These are phyloP conservation scores for Vulpes vulpes DNA, from an alignment of 2,113 vertebrate genomes.

Conservation along the genomic window DNA sequence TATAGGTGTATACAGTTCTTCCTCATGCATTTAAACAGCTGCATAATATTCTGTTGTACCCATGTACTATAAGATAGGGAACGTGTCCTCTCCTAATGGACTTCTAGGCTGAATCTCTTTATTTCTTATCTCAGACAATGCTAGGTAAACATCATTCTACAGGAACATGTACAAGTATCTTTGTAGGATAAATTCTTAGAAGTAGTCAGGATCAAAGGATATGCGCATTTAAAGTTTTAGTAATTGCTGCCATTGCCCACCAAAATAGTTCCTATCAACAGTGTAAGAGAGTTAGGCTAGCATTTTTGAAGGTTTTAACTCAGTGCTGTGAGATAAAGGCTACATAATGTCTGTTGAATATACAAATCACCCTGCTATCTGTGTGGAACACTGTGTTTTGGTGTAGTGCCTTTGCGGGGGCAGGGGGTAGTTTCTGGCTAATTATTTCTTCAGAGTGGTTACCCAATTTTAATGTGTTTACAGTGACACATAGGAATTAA, in stretches of 20 bases:
- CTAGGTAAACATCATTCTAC: conserved; percentile 14
- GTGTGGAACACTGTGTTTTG: not conserved
- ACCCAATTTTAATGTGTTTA: conserved; percentile 22
- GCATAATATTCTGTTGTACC: conserved; percentile 3
- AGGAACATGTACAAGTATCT: conserved; percentile 9
- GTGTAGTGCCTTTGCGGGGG: not conserved
- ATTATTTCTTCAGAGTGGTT: not conserved
- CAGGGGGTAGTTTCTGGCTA: not conserved
- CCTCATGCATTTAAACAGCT: conserved; percentile 14
- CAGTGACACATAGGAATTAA: conserved; percentile 7
- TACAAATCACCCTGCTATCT: not conserved
- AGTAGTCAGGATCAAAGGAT: not conserved
- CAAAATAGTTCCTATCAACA: not conserved
- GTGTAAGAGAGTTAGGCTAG: not conserved
- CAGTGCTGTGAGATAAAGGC: not conserved
- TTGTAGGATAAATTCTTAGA: not conserved
- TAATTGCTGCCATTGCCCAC: not conserved
- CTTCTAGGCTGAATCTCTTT: not conserved
- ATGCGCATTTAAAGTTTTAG: not conserved
- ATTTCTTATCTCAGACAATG: conserved; percentile 33
- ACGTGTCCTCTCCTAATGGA: not conserved
- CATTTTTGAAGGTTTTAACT: conserved; percentile 11
- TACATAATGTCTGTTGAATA: not conserved
- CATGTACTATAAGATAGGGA: not conserved
- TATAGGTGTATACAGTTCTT: conserved; percentile 3